These are phyloP conservation scores for Etheostoma cragini DNA, from an alignment of 2,113 vertebrate species.

Conservation along the genomic window DNA sequence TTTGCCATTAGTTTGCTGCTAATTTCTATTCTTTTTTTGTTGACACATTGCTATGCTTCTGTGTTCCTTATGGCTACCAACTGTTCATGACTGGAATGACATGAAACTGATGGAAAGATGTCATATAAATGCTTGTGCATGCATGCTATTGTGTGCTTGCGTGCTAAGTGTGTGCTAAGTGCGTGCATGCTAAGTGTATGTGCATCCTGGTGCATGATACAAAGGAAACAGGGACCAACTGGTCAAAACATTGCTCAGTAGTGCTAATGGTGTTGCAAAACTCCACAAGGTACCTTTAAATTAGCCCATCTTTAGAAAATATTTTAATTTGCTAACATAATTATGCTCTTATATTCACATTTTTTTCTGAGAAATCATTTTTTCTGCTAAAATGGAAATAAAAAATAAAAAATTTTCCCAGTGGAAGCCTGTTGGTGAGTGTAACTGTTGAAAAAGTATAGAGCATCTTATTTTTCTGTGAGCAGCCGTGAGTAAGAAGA, in stretches of 20 bases:
- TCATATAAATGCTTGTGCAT: too few species aligned
- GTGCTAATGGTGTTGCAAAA: background rate
- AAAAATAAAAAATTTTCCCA: background rate
- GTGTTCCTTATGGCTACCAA: background rate
- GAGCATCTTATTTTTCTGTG: background rate
- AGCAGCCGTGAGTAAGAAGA: slow-evolving; percentile 13
- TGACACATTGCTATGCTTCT: background rate
- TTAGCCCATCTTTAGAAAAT: background rate
- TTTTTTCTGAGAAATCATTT: background rate
- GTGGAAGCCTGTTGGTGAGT: background rate
- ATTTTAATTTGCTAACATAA: background rate
- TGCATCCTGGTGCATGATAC: too few species aligned
- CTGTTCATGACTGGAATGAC: background rate
- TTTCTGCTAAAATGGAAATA: slow-evolving; percentile 28
- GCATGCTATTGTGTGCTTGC: too few species aligned
- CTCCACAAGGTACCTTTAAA: background rate
- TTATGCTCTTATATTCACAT: background rate
- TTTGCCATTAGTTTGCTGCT: background rate
- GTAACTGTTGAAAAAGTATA: background rate
- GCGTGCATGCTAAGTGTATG: background rate
- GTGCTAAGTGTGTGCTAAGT: too few species aligned
- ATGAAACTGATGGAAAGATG: background rate
- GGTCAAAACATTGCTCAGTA: background rate
- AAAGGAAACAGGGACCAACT: background rate
- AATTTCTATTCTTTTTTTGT: background rate